These are phyloP conservation scores for Antedon mediterranea DNA, from an alignment of 53 echinoderm and acorn worm genomes.

Conservation along the genomic window DNA sequence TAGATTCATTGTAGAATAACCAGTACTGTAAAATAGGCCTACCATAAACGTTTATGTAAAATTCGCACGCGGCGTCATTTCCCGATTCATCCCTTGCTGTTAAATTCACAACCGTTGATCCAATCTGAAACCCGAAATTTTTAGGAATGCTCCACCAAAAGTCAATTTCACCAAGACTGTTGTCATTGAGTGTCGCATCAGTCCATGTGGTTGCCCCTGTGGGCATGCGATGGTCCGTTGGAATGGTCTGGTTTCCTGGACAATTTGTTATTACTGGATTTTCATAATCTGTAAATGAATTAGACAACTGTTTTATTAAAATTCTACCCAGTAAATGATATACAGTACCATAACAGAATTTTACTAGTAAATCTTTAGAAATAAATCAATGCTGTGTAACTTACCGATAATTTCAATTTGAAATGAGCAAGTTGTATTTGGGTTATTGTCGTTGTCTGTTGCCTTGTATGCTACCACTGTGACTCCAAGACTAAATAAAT, in stretches of 20 bases:
- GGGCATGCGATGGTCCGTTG: not conserved
- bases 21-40: not conserved
- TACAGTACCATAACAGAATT: too few species aligned
- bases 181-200: not conserved
- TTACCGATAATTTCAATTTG: not conserved
- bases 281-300: not conserved
- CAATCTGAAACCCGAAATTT: not conserved
- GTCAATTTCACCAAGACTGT: not conserved
- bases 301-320: too few species aligned
- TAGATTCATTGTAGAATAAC: too few species aligned
- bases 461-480: not conserved
- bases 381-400: too few species aligned
- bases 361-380: too few species aligned
- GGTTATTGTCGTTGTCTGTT: not conserved
- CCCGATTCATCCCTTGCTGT: not conserved
- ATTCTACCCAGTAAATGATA: too few species aligned
- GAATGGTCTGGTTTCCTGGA: not conserved
- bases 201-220: not conserved
- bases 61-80: not conserved
- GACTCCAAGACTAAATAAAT: not conserved
- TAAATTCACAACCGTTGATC: not conserved
- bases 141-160: not conserved
- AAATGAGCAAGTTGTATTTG: not conserved
- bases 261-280: not conserved
- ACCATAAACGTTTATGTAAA: not conserved